These are phyloP conservation scores for Apotomis betuletana DNA, from an alignment of 2,888 invertebrate species.

Conservation along the genomic window DNA sequence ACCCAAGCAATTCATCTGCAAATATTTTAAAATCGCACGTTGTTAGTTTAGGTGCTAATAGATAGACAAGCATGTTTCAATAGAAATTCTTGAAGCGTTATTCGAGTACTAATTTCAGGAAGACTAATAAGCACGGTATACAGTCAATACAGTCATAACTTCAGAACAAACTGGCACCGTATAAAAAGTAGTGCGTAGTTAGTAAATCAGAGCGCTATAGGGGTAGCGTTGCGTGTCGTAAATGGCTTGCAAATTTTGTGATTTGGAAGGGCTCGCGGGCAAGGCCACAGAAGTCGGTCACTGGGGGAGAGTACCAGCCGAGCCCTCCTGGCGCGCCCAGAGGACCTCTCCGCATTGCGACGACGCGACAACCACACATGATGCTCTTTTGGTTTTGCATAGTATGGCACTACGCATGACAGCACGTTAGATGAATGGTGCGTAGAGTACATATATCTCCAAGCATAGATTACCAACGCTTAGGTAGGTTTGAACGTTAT, in stretches of 20 bases:
- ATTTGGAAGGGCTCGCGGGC: slow-evolving; percentile 60
- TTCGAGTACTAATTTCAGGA: background rate
- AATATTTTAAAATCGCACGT: background rate
- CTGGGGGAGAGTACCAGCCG: slow-evolving; percentile 73
- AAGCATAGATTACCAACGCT: too few species aligned
- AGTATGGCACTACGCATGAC: background rate
- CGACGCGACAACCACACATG: slow-evolving; percentile 54
- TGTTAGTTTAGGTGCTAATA: slow-evolving; percentile 19
- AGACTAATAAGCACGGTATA: background rate
- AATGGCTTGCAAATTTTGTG: slow-evolving; percentile 65
- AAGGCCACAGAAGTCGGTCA: slow-evolving; percentile 76
- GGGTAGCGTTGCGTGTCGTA: slow-evolving; percentile 55
- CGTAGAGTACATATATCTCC: background rate
- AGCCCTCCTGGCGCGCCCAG: slow-evolving; percentile 75
- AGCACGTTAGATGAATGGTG: background rate
- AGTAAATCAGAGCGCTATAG: slow-evolving; percentile 29
- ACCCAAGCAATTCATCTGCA: slow-evolving; percentile 14
- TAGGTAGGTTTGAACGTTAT: too few species aligned
- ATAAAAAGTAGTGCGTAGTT: slow-evolving; percentile 10
- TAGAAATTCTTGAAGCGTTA: background rate
- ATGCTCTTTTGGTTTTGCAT: background rate
- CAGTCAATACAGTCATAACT: background rate
- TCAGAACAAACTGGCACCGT: too few species aligned
- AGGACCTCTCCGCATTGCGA: slow-evolving; percentile 79
- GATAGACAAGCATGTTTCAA: background rate